Evolutionary conservation across 2,888 invertebrate species (phyloP), one percentile per base, ranked within the genome.

Genomic region (Troides oblongomaculatus): DNA sequence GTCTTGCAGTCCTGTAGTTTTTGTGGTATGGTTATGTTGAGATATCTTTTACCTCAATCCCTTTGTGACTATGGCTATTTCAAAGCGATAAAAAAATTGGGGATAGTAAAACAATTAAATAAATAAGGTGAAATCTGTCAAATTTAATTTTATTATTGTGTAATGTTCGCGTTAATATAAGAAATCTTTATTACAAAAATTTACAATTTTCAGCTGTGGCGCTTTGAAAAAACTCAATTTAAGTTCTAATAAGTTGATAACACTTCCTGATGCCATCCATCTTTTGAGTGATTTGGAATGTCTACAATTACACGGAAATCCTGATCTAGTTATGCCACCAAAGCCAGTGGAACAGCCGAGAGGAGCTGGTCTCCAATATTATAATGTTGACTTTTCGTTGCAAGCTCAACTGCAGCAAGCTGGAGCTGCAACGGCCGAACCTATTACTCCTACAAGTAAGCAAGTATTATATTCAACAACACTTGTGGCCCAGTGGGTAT

Each of bases 371-470:
- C 89, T 97, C 64, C 97, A 97, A 83, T 99, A 97, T 90, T 99
- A 99, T 87, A 99, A 99, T 82, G 99, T 99, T 70, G 99, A 99
- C 92, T 99, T 99, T 93, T 99, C 99, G 0, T 93, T 99, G 73
- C 98, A 98, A 93, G 97, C 98, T 79, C 99, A 99, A 87, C 89
- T 99, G 68, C 94, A 97, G 74, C 88, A 98, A 74, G 99, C 99
- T 25, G 99, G 99, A 0, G 98, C 98, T 0, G 96, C 96, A 71
- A 95, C 97, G 12, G 96, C 97, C 2, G 94, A 95, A 67, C 95
- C 96, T 1, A 93, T 94, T 12, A 94, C 96, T 57, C 93, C 95
- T 12, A 94, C 94, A 72, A 94, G 96, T 96, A 81, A 89, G 93
- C 91, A 70, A 50, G 18, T 10, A n/a, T 7, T n/a, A 12, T n/a